Conservation (phyloP, 2,797 vertebrate genomes). For the Antennarius maculatus region DNA sequence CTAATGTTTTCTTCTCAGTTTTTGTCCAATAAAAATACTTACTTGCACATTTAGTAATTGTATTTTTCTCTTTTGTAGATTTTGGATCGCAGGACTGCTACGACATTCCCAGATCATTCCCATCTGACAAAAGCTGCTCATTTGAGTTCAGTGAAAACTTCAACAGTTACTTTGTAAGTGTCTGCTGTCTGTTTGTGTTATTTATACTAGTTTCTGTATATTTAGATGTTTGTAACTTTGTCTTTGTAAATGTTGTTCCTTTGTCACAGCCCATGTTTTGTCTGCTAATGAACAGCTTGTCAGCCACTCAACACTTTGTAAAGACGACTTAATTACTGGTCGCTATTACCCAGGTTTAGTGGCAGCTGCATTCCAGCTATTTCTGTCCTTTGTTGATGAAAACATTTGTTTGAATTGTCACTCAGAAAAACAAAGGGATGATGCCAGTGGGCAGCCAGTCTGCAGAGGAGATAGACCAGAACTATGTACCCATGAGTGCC, state of each 20-base stretch:
- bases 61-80: conserved; percentile 83
- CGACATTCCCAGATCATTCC: conserved; percentile 95
- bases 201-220: not conserved
- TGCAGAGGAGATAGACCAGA: conserved; percentile 95
- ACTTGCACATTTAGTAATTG: conserved; percentile 11
- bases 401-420: conserved; percentile 10
- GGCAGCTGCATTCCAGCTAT: not conserved
- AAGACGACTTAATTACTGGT: not conserved
- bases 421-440: conserved; percentile 95
- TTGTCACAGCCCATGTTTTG: not conserved
- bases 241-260: not conserved
- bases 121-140: conserved; percentile 92
- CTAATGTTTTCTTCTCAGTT: not conserved
- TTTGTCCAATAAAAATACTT: conserved; percentile 1
- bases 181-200: not conserved
- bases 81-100: conserved; percentile 97
- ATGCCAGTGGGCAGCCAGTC: conserved; percentile 90
- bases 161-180: conserved; percentile 97
- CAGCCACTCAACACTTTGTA: not conserved
- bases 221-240: not conserved
- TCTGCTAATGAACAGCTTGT: not conserved
- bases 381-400: not conserved
- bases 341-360: not conserved
- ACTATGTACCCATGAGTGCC: conserved; percentile 98
- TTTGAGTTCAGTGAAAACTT: conserved; percentile 92